A percentile compares a stretch with the other conserved stretches of the same genome.
Evolutionary conservation across 2,113 vertebrate genomes (phyloP).

Genomic region (Hydrolagus affinis): DNA sequence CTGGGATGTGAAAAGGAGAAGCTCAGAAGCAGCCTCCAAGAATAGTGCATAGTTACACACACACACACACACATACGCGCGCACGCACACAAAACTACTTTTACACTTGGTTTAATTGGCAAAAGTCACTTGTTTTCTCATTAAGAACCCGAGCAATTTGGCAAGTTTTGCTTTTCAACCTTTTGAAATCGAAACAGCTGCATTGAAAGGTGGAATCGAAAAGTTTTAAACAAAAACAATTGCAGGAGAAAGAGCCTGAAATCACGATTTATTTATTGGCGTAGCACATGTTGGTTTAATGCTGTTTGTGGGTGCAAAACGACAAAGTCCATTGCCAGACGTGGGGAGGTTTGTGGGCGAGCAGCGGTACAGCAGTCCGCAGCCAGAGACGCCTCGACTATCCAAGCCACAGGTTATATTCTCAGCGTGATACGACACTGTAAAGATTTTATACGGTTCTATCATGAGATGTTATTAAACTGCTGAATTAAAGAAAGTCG

Average conservation of each 20-base stretch:
- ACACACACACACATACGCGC: constrained; percentile 38
- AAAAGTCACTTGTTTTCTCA: constrained; percentile 73
- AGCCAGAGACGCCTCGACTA: constrained; percentile 6
- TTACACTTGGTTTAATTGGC: constrained; percentile 60
- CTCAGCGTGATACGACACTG: constrained; percentile 16
- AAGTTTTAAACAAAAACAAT: no score
- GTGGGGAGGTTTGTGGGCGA: constrained; percentile 3
- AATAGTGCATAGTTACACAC: constrained; percentile 63
- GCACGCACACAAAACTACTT: constrained; percentile 35
- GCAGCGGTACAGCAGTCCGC: constrained; percentile 1
- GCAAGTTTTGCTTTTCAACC: constrained; percentile 46
- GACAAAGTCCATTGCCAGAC: constrained; percentile 24
- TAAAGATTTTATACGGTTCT: constrained; percentile 31
- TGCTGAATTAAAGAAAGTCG: constrained; percentile 10
- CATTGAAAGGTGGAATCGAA: no score
- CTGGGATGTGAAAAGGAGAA: constrained; percentile 97
- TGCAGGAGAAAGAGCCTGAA: constrained; percentile 27
- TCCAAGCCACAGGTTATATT: neutral
- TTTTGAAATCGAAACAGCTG: neutral
- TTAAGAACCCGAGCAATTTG: constrained; percentile 50
- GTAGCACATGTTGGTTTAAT: constrained; percentile 42
- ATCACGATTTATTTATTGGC: constrained; percentile 57
- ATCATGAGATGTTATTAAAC: constrained; percentile 30
- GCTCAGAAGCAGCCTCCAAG: constrained; percentile 83
- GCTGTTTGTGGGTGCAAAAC: constrained; percentile 32